Evolutionary conservation across 1,140 invertebrate genomes (phyloP).

Genomic region (Drosophila tsacasi): DNA sequence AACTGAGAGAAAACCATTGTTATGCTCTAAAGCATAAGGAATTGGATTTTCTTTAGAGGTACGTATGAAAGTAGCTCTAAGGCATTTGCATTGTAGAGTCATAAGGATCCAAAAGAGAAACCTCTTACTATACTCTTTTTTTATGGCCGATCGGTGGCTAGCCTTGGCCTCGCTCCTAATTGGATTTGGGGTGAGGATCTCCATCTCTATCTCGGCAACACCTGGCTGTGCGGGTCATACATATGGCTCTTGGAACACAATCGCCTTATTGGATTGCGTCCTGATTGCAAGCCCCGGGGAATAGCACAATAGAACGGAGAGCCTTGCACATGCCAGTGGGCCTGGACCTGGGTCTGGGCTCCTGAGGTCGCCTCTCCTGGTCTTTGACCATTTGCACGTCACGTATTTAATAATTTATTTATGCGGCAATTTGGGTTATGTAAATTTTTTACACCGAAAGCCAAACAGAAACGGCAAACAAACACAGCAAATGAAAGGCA

Average conservation of each 20-base stretch:
- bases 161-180: constrained; percentile 26
- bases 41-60: not conserved
- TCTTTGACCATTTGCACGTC: constrained; percentile 51
- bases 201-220: not conserved
- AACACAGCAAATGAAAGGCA: constrained; percentile 1
- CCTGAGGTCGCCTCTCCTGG: not conserved
- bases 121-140: not conserved
- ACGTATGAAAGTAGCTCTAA: not conserved
- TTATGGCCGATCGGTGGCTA: not conserved
- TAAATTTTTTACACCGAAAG: constrained; percentile 70
- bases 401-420: constrained; percentile 80
- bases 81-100: not conserved
- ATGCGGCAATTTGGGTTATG: constrained; percentile 80
- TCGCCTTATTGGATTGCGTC: constrained; percentile 47
- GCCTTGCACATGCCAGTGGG: constrained; percentile 33
- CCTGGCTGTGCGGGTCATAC: constrained; percentile 2
- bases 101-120: not conserved
- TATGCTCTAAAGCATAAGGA: not conserved
- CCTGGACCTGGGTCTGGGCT: not conserved
- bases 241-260: constrained; percentile 24
- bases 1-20: not conserved
- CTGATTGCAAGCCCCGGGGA: constrained; percentile 49
- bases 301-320: constrained; percentile 25
- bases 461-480: constrained; percentile 21
- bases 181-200: constrained; percentile 17